These are phyloP conservation scores for Propithecus coquereli DNA, from an alignment of 2,113 vertebrate genomes.

Conservation along the genomic window DNA sequence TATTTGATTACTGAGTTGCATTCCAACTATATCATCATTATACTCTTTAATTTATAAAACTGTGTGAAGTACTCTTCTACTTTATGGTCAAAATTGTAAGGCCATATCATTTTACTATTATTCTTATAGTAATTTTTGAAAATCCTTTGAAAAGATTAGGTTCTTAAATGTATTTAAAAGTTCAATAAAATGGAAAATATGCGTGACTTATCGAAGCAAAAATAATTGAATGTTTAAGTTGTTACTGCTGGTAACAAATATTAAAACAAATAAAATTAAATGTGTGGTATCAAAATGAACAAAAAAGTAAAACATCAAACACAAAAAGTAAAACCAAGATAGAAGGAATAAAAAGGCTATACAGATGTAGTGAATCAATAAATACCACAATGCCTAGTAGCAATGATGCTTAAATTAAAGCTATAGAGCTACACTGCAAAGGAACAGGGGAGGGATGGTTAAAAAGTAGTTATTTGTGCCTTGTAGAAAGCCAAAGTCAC, in stretches of 20 bases:
- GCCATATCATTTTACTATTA: neutral
- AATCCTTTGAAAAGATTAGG: neutral
- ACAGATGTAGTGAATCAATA: neutral
- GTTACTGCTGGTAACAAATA: neutral
- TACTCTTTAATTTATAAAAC: neutral
- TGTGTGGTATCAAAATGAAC: neutral
- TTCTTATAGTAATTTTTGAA: neutral
- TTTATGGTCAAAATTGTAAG: neutral
- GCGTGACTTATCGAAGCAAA: neutral
- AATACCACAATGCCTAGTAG: neutral
- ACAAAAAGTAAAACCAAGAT: neutral
- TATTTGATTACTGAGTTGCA: neutral
- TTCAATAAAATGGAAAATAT: neutral
- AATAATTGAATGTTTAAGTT: neutral
- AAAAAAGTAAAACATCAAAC: constrained; percentile 7
- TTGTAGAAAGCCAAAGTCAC: neutral
- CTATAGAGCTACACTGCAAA: neutral
- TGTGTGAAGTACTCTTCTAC: neutral
- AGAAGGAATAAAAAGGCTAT: neutral
- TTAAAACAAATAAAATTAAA: constrained; percentile 5
- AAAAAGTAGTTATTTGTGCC: neutral
- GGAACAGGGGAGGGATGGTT: neutral
- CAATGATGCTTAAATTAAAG: neutral
- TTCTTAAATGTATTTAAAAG: neutral
- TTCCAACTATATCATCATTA: neutral